Evolutionary conservation across 2,113 vertebrate genomes (phyloP).

Genomic region (Salvelinus alpinus): DNA sequence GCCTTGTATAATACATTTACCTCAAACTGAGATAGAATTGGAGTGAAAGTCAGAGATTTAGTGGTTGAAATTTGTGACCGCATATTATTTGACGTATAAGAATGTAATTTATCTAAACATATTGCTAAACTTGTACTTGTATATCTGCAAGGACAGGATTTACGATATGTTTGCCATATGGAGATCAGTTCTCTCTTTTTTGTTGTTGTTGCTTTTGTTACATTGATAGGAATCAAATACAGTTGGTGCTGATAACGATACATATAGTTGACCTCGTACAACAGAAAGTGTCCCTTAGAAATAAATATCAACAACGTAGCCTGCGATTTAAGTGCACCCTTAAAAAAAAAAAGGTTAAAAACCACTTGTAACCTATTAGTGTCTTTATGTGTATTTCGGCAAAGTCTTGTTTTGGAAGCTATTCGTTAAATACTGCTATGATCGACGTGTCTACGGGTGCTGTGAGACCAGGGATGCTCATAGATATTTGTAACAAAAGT

Average conservation of each 20-base stretch:
- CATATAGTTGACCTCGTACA: too few relatives aligned
- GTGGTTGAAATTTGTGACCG: background rate
- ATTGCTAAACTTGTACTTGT: too few relatives aligned
- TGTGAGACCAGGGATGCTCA: background rate
- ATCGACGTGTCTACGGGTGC: background rate
- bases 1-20: too few relatives aligned
- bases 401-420: background rate
- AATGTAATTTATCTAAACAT: background rate
- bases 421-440: background rate
- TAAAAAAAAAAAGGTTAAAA: background rate
- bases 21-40: too few relatives aligned
- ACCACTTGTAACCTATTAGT: background rate
- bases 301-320: too few relatives aligned
- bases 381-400: background rate
- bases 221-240: too few relatives aligned
- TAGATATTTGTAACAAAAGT: background rate
- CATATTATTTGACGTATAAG: background rate
- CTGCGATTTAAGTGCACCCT: background rate
- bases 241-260: too few relatives aligned
- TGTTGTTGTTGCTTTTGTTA: too few relatives aligned
- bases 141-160: too few relatives aligned
- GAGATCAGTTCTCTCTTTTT: background rate
- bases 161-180: background rate
- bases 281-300: too few relatives aligned
- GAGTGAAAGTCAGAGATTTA: too few relatives aligned